A percentile compares a stretch with the other conserved stretches of the same genome.
These are phyloP conservation scores for Mareca strepera DNA, from an alignment of 2,797 vertebrate species.

Conservation along the genomic window DNA sequence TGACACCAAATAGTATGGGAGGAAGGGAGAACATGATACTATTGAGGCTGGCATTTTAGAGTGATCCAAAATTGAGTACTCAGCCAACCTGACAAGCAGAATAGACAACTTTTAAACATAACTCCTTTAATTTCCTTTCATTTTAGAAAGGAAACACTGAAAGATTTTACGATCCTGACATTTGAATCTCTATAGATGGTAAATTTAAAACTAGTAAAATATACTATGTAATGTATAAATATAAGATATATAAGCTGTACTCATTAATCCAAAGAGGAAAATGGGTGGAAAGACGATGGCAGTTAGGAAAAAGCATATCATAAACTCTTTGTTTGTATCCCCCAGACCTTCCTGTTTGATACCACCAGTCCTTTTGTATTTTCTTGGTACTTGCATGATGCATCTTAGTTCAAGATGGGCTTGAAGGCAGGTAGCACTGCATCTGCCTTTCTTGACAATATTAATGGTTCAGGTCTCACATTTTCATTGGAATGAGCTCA, in stretches of 20 bases:
- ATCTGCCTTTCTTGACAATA: neutral
- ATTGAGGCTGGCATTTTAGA: neutral
- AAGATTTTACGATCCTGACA: neutral
- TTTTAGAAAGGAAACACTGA: neutral
- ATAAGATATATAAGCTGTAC: neutral
- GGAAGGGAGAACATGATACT: neutral
- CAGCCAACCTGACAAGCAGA: neutral
- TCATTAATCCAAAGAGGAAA: neutral
- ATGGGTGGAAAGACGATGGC: neutral
- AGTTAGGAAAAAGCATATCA: accelerated
- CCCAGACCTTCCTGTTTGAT: neutral
- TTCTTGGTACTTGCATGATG: neutral
- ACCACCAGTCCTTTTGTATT: neutral
- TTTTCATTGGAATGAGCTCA: neutral
- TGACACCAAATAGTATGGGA: neutral
- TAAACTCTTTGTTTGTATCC: neutral
- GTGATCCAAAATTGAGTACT: neutral
- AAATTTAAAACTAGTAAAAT: neutral
- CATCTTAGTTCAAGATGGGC: neutral
- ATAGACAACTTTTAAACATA: neutral
- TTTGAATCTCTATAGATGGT: neutral
- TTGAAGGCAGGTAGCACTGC: neutral
- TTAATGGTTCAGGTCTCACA: neutral
- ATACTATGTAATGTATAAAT: neutral
- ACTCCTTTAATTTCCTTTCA: neutral